phyloP scores from a whole-genome alignment of 2,888 invertebrate genomes.

The Drosophila lutescens region DNA sequence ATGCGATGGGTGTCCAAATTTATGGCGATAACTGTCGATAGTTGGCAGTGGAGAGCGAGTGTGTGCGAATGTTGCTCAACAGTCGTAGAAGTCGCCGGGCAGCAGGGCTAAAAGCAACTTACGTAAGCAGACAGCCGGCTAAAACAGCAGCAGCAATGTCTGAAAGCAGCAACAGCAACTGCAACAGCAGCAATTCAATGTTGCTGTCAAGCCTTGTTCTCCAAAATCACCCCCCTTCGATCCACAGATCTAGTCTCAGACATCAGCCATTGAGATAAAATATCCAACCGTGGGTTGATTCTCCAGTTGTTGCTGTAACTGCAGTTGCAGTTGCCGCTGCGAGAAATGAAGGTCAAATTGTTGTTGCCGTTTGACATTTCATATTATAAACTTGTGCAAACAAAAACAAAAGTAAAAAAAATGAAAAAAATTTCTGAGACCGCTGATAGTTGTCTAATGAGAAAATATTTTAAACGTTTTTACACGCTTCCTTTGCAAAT shows the following conservation, averaged over 20 bases:
- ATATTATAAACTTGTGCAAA: slow-evolving; percentile 70
- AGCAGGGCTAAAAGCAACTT: slow-evolving; percentile 55
- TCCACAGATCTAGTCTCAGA: slow-evolving; percentile 42
- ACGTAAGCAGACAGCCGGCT: slow-evolving; percentile 44
- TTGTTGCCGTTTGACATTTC: slow-evolving; percentile 72
- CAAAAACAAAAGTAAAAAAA: slow-evolving; percentile 29
- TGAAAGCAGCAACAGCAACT: slow-evolving; percentile 13
- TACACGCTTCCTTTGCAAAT: slow-evolving; percentile 78
- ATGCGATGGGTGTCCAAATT: slow-evolving; percentile 76
- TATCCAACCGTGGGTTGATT: slow-evolving; percentile 59
- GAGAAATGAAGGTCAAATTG: slow-evolving; percentile 73
- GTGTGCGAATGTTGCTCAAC: slow-evolving; percentile 65
- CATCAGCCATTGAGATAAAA: slow-evolving; percentile 71
- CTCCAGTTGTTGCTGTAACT: slow-evolving; percentile 41
- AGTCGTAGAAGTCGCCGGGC: slow-evolving; percentile 44
- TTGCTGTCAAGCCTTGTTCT: slow-evolving; percentile 59
- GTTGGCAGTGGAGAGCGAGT: slow-evolving; percentile 53
- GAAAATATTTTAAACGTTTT: slow-evolving; percentile 77
- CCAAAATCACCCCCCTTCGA: slow-evolving; percentile 11
- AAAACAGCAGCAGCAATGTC: slow-evolving; percentile 10
- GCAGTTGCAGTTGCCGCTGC: slow-evolving; percentile 56
- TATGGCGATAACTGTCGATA: slow-evolving; percentile 80
- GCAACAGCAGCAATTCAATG: slow-evolving; percentile 63
- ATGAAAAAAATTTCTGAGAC: slow-evolving; percentile 18
- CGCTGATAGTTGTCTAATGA: slow-evolving; percentile 68